Evolutionary conservation across 1,140 invertebrate genomes (phyloP).

Genomic region (Trichomalopsis sarcophagae): DNA sequence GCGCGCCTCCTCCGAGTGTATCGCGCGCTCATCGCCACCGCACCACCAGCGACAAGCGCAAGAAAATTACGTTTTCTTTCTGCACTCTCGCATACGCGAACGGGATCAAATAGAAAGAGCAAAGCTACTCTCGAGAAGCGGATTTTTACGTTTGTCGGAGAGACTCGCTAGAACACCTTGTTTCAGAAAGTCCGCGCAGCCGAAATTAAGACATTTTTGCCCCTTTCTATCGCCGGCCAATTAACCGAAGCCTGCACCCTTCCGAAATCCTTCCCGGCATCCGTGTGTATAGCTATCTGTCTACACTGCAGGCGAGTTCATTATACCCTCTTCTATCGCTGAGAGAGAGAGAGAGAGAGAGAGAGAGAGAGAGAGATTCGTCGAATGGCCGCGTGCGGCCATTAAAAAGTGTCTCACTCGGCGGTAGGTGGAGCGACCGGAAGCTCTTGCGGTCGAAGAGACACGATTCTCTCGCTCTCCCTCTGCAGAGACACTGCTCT

Average conservation of each 20-base stretch:
- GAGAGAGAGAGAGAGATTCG: conserved; percentile 30
- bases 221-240: not conserved
- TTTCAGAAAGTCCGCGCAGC: not conserved
- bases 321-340: conserved; percentile 20
- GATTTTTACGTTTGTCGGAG: too few relatives aligned
- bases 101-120: not conserved
- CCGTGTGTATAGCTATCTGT: too few relatives aligned
- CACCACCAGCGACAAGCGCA: not conserved
- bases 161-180: too few relatives aligned
- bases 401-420: conserved; percentile 50
- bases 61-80: conserved; percentile 43
- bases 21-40: not conserved
- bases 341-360: not conserved
- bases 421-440: conserved; percentile 36
- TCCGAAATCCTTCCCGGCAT: not conserved
- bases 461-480: not conserved
- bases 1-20: not conserved
- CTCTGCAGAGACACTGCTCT: conserved; percentile 12
- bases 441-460: conserved; percentile 19
- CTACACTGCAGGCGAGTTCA: not conserved
- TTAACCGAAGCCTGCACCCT: not conserved
- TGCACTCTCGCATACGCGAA: not conserved
- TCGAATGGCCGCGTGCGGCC: conserved; percentile 41
- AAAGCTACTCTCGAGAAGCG: not conserved
- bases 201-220: not conserved